Evolutionary conservation across 2,888 invertebrate genomes (phyloP), one percentile per base, ranked within the genome.

Genomic region (Yponomeuta plumbellus): DNA sequence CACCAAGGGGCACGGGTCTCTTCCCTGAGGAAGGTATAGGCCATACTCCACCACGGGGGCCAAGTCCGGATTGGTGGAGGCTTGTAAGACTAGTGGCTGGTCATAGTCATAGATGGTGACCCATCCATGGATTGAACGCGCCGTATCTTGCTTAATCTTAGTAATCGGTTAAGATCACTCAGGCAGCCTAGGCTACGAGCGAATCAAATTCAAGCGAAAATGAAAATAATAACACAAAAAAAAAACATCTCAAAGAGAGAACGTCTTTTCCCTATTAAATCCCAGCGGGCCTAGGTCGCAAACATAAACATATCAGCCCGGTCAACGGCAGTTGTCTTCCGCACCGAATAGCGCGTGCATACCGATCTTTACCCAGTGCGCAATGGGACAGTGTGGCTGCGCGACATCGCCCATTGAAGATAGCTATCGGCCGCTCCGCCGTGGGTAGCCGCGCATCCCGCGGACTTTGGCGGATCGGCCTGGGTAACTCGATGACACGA

Each of bases 381-480:
- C 81, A 82, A 79, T 78, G 76, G 77, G 74, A 73, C 76, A 73
- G 75, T 75, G 76, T 77, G 75, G 77, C 74, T 71, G 66, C 64
- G 72, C 73, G 80, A 83, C 84, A 80, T 77, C 77, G 77, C 70
- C 83, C 76, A 80, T 85, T 84, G 82, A 78, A 84, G 85, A 84
- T 84, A 81, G 72, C 74, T 66, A 65, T 65, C 64, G 63, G 68
- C 69, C 65, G 65, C 56, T 26, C 20, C 26, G 57, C 8, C 2
- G 65, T 20, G 68, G 67, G 66, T 69, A 68, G 73, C 68, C 74
- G 64, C 68, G 72, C 65, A 77, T 71, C 62, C 70, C 5, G 5
- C 1, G 34, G n/a, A 39, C 34, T 52, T 17, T 44, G 11, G 5
- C 44, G 44, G 44, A 4, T 13, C 11, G 3, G 11, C 13, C 2